Evolutionary conservation across 1,140 invertebrate species (phyloP).

Genomic region (Parapsyche elsis): DNA sequence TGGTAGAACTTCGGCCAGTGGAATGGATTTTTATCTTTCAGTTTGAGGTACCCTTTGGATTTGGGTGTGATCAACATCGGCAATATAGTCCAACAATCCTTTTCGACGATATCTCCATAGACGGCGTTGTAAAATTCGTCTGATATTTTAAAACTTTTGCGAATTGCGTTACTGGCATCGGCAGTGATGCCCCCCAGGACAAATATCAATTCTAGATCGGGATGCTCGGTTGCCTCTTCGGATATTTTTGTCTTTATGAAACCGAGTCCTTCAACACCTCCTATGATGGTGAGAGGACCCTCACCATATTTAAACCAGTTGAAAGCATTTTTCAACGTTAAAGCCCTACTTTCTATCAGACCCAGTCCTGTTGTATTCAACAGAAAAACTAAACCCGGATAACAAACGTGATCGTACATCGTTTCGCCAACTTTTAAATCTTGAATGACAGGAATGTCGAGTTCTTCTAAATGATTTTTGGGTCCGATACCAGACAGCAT

Average conservation of each 20-base stretch:
- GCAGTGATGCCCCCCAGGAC: constrained; percentile 69
- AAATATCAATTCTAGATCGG: constrained; percentile 75
- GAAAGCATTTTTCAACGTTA: constrained; percentile 59
- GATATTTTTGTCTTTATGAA: constrained; percentile 71
- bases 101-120: constrained; percentile 66
- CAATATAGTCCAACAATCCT: constrained; percentile 62
- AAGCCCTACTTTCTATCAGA: constrained; percentile 60
- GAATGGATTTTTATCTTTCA: constrained; percentile 11
- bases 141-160: constrained; percentile 69
- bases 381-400: constrained; percentile 72
- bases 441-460: constrained; percentile 72
- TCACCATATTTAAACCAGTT: constrained; percentile 63
- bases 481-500: constrained; percentile 82
- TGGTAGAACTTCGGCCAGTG: constrained; percentile 19
- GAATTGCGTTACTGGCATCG: constrained; percentile 72
- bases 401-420: constrained; percentile 77
- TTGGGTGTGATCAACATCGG: constrained; percentile 72
- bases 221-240: constrained; percentile 67
- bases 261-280: constrained; percentile 68
- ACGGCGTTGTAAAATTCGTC: constrained; percentile 70
- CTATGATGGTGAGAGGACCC: constrained; percentile 67
- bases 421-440: constrained; percentile 76
- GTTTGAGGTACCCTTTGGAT: constrained; percentile 1
- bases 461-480: constrained; percentile 68
- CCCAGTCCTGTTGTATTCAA: constrained; percentile 64